phyloP scores from a whole-genome alignment of 2,797 vertebrate species.

The Notamacropus eugenii region DNA sequence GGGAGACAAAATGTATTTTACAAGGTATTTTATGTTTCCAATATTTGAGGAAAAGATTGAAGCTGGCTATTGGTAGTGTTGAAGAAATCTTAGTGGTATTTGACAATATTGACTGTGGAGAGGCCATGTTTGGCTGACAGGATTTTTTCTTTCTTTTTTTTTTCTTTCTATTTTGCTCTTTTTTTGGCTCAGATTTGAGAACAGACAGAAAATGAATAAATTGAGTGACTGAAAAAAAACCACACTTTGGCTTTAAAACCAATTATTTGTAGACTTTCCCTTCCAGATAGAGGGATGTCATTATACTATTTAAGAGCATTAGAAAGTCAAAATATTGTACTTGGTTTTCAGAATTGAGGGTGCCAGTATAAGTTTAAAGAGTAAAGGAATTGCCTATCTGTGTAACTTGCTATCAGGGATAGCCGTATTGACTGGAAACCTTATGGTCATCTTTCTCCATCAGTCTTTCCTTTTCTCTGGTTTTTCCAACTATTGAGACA shows the following conservation, averaged over 20 bases:
- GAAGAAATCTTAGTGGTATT: not conserved
- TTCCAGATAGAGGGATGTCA: not conserved
- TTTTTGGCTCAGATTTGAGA: conserved; percentile 55
- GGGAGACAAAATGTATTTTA: not conserved
- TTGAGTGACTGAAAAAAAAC: not conserved
- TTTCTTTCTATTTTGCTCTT: not conserved
- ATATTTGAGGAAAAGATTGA: not conserved
- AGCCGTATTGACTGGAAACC: not conserved
- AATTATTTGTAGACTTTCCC: conserved; percentile 25
- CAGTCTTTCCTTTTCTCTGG: not conserved
- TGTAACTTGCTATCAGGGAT: not conserved
- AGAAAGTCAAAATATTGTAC: not conserved
- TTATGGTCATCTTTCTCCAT: not conserved
- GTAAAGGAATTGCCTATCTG: accelerated
- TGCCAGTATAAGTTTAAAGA: not conserved
- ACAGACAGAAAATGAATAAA: conserved; percentile 33
- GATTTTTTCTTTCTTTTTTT: not conserved
- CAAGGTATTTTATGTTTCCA: not conserved
- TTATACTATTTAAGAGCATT: not conserved
- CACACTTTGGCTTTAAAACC: conserved; percentile 18
- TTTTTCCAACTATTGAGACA: not conserved
- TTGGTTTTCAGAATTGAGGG: not conserved
- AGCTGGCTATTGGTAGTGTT: not conserved
- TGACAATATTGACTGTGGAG: not conserved
- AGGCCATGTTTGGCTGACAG: not conserved